Conservation (phyloP, 2,113 vertebrate genomes). For the Carlito syrichta region DNA sequence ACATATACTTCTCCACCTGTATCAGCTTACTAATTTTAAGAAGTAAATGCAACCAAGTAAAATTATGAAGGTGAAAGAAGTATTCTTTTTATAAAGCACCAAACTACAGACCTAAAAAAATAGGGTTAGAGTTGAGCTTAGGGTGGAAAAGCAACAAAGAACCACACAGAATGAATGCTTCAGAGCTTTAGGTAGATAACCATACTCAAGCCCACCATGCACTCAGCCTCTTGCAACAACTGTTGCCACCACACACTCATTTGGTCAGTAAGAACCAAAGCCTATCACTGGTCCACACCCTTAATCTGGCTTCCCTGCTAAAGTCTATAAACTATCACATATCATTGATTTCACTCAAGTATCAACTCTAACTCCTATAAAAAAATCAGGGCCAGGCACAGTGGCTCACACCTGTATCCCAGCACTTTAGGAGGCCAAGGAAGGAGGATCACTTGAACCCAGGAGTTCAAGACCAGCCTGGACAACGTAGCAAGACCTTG, state of each 20-base stretch:
- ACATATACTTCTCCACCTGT: neutral
- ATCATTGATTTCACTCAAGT: too few relatives aligned
- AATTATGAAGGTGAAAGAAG: neutral
- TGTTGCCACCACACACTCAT: too few relatives aligned
- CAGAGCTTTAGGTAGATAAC: neutral
- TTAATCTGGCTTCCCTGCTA: slow-evolving; percentile 75
- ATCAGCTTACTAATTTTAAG: neutral
- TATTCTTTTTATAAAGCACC: neutral
- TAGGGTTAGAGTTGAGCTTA: neutral
- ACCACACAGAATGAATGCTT: neutral
- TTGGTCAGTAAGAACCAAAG: too few relatives aligned
- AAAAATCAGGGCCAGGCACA: neutral
- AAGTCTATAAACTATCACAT: too few relatives aligned
- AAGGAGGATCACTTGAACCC: too few relatives aligned
- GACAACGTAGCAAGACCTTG: too few relatives aligned
- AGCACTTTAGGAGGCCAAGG: too few relatives aligned
- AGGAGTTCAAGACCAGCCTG: too few relatives aligned
- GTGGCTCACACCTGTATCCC: too few relatives aligned
- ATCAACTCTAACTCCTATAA: slow-evolving; percentile 82
- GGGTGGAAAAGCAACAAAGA: too few relatives aligned
- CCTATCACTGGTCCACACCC: too few relatives aligned
- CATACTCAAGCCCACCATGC: neutral
- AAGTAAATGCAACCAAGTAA: neutral
- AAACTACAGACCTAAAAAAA: neutral
- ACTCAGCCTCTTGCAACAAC: too few relatives aligned